A percentile compares a stretch with the other conserved stretches of the same genome.
Evolutionary conservation across 2,113 vertebrate genomes (phyloP).

Genomic region (Euleptes europaea): DNA sequence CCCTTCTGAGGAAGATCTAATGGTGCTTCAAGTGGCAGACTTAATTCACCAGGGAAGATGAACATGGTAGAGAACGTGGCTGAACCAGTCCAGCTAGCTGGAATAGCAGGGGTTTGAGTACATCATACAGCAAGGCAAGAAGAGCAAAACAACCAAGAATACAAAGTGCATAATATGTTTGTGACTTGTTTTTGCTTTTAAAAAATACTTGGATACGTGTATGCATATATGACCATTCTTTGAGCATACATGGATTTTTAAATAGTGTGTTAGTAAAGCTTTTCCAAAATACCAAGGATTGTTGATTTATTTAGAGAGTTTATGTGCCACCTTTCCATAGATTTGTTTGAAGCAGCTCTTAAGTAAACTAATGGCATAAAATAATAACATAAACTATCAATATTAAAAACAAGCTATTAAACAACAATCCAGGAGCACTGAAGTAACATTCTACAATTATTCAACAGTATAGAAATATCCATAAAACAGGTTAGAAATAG

Average conservation of each 20-base stretch:
- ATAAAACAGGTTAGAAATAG: no score
- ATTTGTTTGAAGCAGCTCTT: no score
- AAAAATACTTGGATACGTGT: not conserved
- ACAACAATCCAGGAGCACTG: no score
- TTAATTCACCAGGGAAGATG: not conserved
- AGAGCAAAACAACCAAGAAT: not conserved
- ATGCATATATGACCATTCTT: not conserved
- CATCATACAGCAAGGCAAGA: not conserved
- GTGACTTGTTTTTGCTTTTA: not conserved
- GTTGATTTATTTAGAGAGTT: constrained; percentile 68
- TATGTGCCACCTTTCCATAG: no score
- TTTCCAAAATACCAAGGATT: constrained; percentile 71
- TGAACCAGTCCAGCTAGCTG: not conserved
- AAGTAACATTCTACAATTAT: no score
- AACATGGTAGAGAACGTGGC: constrained; percentile 12
- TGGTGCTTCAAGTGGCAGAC: constrained; percentile 12
- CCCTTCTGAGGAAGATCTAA: not conserved
- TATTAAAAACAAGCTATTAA: no score
- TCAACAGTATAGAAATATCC: no score
- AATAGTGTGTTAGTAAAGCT: constrained; percentile 61
- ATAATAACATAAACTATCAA: no score
- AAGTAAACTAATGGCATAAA: no score
- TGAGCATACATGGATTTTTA: constrained; percentile 1
- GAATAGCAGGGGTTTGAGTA: not conserved
- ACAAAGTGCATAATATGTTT: not conserved